These are phyloP conservation scores for Orientallactaga bullata DNA, from an alignment of 2,113 vertebrate species.

Conservation along the genomic window DNA sequence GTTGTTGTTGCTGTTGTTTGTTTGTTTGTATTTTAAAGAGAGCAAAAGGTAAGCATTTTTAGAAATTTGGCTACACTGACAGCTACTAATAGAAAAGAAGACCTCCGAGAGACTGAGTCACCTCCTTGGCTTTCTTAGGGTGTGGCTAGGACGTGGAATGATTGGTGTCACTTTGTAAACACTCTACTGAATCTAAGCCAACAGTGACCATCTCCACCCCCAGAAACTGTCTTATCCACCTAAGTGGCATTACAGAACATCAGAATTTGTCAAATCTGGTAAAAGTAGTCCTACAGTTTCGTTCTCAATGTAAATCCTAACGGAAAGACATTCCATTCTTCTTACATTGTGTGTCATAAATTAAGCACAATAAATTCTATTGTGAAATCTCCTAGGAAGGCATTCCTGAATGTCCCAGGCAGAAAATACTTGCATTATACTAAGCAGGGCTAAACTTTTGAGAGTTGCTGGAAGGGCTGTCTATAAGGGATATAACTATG, in stretches of 20 bases:
- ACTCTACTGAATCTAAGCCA: background rate
- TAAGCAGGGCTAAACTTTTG: constrained; percentile 68
- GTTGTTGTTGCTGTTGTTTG: too few species aligned
- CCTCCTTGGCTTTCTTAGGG: background rate
- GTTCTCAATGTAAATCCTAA: constrained; percentile 71
- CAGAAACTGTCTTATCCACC: background rate
- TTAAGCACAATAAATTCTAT: constrained; percentile 80
- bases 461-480: constrained; percentile 48
- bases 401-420: constrained; percentile 72
- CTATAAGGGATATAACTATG: constrained; percentile 74
- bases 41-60: constrained; percentile 61
- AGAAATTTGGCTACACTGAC: constrained; percentile 56
- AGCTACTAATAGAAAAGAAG: constrained; percentile 47
- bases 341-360: constrained; percentile 74
- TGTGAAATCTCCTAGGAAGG: constrained; percentile 77
- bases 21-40: constrained; percentile 80
- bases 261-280: constrained; percentile 65
- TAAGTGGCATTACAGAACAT: constrained; percentile 35
- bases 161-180: background rate
- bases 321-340: constrained; percentile 76
- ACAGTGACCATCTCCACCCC: background rate
- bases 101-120: constrained; percentile 59
- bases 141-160: background rate
- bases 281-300: constrained; percentile 41
- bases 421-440: constrained; percentile 80